Evolutionary conservation across 2,113 vertebrate genomes (phyloP).

Genomic region (Sclerurus mexicanus): DNA sequence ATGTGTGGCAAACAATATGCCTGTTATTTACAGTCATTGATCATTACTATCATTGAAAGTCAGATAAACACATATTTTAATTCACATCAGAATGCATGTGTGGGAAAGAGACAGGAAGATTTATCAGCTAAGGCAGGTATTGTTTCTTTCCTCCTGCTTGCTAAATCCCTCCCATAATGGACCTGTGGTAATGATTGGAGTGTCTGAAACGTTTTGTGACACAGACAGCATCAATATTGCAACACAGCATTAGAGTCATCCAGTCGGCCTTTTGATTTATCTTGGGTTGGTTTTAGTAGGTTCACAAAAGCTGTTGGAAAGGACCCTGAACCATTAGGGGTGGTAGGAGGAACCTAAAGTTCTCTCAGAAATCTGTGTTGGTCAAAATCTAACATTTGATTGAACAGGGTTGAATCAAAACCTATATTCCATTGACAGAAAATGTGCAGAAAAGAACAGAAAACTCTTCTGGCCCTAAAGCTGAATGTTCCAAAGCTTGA

Average conservation of each 20-base stretch:
- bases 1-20: not conserved
- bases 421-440: not conserved
- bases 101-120: constrained; percentile 34
- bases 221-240: not conserved
- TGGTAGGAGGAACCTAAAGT: not conserved
- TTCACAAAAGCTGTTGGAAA: not conserved
- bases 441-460: not conserved
- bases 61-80: constrained; percentile 57
- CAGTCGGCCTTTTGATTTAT: not conserved
- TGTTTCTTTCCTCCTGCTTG: constrained; percentile 1
- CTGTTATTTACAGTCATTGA: constrained; percentile 33
- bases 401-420: not conserved
- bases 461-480: not conserved
- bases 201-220: not conserved
- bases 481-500: not conserved
- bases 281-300: not conserved
- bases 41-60: constrained; percentile 3
- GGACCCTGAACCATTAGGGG: not conserved
- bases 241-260: not conserved
- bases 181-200: not conserved
- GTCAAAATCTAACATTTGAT: not conserved
- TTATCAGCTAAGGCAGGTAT: constrained; percentile 27
- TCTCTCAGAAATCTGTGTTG: not conserved
- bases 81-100: not conserved
- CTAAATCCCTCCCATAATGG: not conserved